Base-by-base conservation (phyloP, 2,113 vertebrate species). In the Takifugu bimaculatus region DNA sequence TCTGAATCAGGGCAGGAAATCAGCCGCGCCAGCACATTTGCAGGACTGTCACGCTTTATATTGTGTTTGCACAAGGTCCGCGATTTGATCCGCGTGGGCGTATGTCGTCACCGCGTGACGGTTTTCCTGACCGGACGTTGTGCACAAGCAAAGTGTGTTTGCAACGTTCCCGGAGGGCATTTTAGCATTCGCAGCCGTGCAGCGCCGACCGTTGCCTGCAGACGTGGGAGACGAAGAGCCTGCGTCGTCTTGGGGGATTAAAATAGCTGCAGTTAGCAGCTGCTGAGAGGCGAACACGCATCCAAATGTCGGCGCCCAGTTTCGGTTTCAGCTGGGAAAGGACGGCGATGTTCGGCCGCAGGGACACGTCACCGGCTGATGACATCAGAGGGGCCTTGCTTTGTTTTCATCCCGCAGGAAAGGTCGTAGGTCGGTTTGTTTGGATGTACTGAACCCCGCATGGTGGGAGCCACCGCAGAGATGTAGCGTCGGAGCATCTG, bases 381-480 rank as follows among this genome's bases (percentile, higher is more conserved):
- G 42, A 53, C 50, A 60, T 64, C 49, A 59, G 45, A 74, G 69
- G 28, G 20, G 14, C 35, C 1, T 6, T 58, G 70, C 70, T 72
- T 76, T 52, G 29, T 50, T 63, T 58, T 39, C 26, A 45, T 28
- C 54, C 54, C 55, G 29, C 13, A 60, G 51, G 13, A 60, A 29
- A 49, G 20, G 50, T 64, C 75, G 72, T 50, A 72, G 76, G 70
- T 74, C 45, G 43, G 62, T n/a, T 52, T 42, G 56, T 68, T 25
- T 61, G 20, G 29, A 51, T 26, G 54, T 10, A 20, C 13, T 5
- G 3, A 12, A 25, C n/a, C 43, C 49, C n/a, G 70, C 72, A 54
- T 49, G 53, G 70, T 55, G 74, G 61, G 68, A 62, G 50, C 79
- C 78, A 77, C 77, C 74, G 25, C 12, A 57, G 79, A 87, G 65